Percentiles rank a stretch among this genome's conserved stretches.
Conservation (phyloP, 2,797 vertebrate genomes). For the Xiphorhynchus erythropygius region DNA sequence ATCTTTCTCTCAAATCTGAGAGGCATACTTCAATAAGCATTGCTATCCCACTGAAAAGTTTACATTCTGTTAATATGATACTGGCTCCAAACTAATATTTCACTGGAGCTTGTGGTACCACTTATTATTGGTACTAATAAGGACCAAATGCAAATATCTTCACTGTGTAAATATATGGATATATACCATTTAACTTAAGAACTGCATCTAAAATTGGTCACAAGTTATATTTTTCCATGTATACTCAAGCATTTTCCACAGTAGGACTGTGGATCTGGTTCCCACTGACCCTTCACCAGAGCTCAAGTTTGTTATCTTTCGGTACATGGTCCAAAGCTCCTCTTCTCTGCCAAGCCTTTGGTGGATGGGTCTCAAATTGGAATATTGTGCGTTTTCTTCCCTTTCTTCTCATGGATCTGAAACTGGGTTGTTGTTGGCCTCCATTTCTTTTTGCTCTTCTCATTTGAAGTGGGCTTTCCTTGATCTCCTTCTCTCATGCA, state of each 20-base stretch:
- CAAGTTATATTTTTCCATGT: background rate
- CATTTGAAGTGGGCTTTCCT: slow-evolving; percentile 10
- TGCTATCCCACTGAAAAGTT: background rate
- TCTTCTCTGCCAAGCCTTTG: slow-evolving; percentile 44
- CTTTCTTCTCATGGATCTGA: background rate
- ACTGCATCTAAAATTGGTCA: background rate
- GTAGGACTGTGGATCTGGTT: background rate
- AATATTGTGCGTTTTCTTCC: background rate
- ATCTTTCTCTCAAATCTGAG: background rate
- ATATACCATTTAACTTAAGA: background rate
- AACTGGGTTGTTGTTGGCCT: background rate
- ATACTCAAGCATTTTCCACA: background rate
- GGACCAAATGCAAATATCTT: background rate
- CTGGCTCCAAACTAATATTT: background rate
- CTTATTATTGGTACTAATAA: background rate
- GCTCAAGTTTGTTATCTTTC: slow-evolving; percentile 69
- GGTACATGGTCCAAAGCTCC: background rate
- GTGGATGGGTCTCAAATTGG: slow-evolving; percentile 49
- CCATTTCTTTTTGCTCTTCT: background rate
- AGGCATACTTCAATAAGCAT: background rate
- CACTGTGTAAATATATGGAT: background rate
- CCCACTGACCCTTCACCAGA: slow-evolving; percentile 50
- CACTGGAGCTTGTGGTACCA: background rate
- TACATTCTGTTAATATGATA: background rate
- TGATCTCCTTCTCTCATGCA: background rate